A percentile compares a stretch with the other conserved stretches of the same genome.
Evolutionary conservation across 2,888 invertebrate species (phyloP).

Genomic region (Nephrotoma flavescens): DNA sequence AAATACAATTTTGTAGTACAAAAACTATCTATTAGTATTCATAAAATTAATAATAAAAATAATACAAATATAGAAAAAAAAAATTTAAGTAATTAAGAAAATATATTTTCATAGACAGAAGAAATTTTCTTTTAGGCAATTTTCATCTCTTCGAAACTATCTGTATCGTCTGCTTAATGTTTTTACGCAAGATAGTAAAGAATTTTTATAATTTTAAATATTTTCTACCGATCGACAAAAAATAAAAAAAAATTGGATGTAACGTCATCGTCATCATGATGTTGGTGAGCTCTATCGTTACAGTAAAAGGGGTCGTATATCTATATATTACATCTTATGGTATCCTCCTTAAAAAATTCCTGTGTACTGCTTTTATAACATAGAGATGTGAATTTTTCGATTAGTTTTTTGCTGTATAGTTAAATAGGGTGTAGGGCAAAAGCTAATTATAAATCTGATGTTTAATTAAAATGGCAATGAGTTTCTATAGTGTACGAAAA

Average conservation of each 20-base stretch:
- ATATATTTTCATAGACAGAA: background rate
- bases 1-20: background rate
- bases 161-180: background rate
- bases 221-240: background rate
- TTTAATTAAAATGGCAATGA: background rate
- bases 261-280: background rate
- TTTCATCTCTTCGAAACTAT: background rate
- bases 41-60: background rate
- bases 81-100: background rate
- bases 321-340: no score
- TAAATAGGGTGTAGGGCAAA: background rate
- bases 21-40: background rate
- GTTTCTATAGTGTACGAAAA: no score
- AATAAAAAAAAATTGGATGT: background rate
- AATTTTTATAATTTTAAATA: background rate
- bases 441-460: background rate
- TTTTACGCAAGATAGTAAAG: background rate
- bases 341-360: no score
- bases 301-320: no score
- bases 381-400: no score
- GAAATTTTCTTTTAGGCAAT: background rate
- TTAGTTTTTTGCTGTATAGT: no score
- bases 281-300: background rate
- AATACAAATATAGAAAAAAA: background rate
- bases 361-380: no score